Evolutionary conservation across 1,140 invertebrate species (phyloP).

Genomic region (Brachionus plicatilis): DNA sequence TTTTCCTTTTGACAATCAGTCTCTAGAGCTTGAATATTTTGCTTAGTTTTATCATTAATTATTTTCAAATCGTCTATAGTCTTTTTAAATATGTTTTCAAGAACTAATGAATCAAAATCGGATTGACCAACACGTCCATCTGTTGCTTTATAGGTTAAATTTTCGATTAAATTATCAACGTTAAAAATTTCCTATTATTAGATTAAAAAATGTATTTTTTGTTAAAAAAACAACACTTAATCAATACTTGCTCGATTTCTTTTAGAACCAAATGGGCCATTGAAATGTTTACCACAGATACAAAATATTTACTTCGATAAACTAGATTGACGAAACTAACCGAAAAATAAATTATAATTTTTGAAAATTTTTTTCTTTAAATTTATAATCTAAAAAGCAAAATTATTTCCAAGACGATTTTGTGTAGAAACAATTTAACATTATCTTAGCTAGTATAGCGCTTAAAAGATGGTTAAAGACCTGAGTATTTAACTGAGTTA

Average conservation of each 20-base stretch:
- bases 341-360: neutral
- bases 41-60: conserved; percentile 33
- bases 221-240: neutral
- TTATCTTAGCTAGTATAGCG: neutral
- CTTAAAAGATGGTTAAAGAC: too few species aligned
- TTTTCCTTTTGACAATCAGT: conserved; percentile 12
- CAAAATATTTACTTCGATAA: neutral
- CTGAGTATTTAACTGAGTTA: too few species aligned
- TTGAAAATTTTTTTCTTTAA: neutral
- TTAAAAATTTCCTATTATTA: neutral
- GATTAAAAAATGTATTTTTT: neutral
- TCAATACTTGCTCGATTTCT: conserved; percentile 27
- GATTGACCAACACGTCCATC: conserved; percentile 25
- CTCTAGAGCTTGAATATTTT: conserved; percentile 22
- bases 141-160: conserved; percentile 27
- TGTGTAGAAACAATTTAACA: neutral
- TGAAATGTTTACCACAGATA: neutral
- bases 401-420: neutral
- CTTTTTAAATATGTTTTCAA: conserved; percentile 37
- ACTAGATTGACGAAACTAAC: neutral
- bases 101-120: conserved; percentile 30
- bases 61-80: conserved; percentile 2
- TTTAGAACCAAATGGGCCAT: conserved; percentile 34
- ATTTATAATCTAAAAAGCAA: neutral
- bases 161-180: conserved; percentile 40